Evolutionary conservation across 2,797 vertebrate species (phyloP), one percentile per base, ranked within the genome.

Genomic region (Bothrops alternatus): DNA sequence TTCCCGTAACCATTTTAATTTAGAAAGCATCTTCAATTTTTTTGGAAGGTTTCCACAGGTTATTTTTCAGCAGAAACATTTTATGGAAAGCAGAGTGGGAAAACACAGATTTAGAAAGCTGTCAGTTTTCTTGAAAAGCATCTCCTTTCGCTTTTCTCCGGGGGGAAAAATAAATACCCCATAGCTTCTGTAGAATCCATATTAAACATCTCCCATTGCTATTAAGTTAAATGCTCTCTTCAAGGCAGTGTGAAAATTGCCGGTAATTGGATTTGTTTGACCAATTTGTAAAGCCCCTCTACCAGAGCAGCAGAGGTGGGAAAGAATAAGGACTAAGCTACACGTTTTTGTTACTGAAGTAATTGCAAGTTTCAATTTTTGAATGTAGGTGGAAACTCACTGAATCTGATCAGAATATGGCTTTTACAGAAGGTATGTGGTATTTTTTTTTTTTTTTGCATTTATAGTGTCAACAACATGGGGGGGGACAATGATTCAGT

Each of bases 1-100:
- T 93, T 93, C 91, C 91, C 94, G 73, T 90, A 90, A 91, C 63
- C 47, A 94, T 0, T 95, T 95, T 95, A 92, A 85, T 65, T 90
- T 95, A 94, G 93, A 95, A 11, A 18, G 73, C 11, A 2, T 87
- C 55, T 92, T 94, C 73, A 55, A 94, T 95, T 96, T 96, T 92
- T 95, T 95, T 93, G 94, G 93, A 96, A 95, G 50, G 42, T 0
- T 1, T 93, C 86, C 57, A 86, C n/a, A 90, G 92, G 55, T 11
- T 60, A 13, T 88, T 60, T 28, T 73, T 58, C 8, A 61, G 65
- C 56, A 92, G 86, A 92, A 95, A 0, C 0, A 14, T 94, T 56
- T 92, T 94, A 87, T 94, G 60, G 42, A 65, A 89, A 53, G 60
- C 16, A 53, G 13, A 26, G 26, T 65, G 60, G 20, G 20, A n/a